These are phyloP conservation scores for Gymnocypris eckloni DNA, from an alignment of 2,797 vertebrate species.

Conservation along the genomic window DNA sequence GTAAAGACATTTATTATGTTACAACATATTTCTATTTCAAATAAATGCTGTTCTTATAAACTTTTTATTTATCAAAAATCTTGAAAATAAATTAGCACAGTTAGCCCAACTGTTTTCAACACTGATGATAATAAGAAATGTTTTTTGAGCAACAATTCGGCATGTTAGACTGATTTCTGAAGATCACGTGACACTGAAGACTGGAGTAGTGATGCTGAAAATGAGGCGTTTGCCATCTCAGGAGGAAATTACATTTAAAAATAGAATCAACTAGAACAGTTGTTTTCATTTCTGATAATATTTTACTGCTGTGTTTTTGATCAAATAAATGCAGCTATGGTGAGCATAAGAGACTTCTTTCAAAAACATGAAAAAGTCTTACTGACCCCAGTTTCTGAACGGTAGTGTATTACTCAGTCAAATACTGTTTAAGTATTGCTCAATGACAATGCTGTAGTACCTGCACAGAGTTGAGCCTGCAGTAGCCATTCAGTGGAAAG, in stretches of 20 bases:
- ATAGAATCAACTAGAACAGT: neutral
- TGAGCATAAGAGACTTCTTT: neutral
- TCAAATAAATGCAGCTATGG: neutral
- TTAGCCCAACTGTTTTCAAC: neutral
- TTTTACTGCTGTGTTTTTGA: neutral
- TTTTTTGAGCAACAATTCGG: neutral
- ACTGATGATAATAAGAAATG: neutral
- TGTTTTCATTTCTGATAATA: neutral
- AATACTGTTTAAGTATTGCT: too few species aligned
- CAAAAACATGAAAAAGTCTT: neutral
- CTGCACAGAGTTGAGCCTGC: constrained; percentile 97
- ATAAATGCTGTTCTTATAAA: neutral
- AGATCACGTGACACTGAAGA: neutral
- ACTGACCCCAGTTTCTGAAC: neutral
- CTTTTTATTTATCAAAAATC: neutral
- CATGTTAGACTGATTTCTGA: neutral
- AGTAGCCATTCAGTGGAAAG: constrained; percentile 98
- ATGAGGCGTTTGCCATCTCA: neutral
- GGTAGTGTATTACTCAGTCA: neutral
- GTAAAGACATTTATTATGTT: neutral
- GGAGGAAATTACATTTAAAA: neutral
- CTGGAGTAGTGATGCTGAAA: neutral
- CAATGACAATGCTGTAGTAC: constrained; percentile 75
- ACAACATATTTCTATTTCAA: neutral
- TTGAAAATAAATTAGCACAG: neutral